Percentiles rank a stretch among this genome's conserved stretches.
phyloP scores from a whole-genome alignment of 2,113 vertebrate species.

The Aspiorhynchus laticeps region DNA sequence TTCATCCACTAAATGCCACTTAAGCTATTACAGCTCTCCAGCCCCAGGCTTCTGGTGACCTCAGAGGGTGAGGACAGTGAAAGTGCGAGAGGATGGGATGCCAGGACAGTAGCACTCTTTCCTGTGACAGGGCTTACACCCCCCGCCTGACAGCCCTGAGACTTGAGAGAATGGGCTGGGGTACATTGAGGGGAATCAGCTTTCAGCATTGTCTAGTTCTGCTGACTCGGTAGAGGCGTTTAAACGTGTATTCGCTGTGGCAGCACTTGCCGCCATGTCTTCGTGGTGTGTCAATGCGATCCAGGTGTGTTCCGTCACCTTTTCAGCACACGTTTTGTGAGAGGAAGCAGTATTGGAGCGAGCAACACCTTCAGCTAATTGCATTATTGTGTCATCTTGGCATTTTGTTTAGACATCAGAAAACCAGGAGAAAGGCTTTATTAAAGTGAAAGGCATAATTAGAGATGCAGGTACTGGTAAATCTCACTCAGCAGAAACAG shows the following conservation, averaged over 20 bases:
- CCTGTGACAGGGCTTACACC: conserved; percentile 36
- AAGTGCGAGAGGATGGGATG: conserved; percentile 66
- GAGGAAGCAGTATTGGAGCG: conserved; percentile 54
- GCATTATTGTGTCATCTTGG: conserved; percentile 48
- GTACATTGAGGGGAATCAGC: neutral
- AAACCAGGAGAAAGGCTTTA: neutral
- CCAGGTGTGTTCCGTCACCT: conserved; percentile 66
- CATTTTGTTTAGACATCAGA: neutral
- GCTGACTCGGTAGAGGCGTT: conserved; percentile 36
- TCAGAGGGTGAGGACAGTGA: conserved; percentile 68
- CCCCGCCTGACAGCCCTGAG: conserved; percentile 23
- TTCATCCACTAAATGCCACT: conserved; percentile 78
- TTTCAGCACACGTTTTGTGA: conserved; percentile 66
- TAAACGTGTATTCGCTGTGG: conserved; percentile 34
- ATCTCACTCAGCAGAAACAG: conserved; percentile 17
- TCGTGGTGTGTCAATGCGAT: conserved; percentile 58
- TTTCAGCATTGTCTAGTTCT: conserved; percentile 28
- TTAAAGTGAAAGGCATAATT: conserved; percentile 18
- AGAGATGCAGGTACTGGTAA: neutral
- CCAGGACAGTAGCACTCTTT: conserved; percentile 65
- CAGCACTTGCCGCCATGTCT: conserved; percentile 44
- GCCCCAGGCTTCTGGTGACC: conserved; percentile 71
- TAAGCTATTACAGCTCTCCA: conserved; percentile 78
- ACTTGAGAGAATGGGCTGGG: conserved; percentile 1
- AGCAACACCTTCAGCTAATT: conserved; percentile 45